Percentiles rank a stretch among this genome's conserved stretches.
Evolutionary conservation across 2,888 invertebrate genomes (phyloP).

Genomic region (Trachelus tabidus): DNA sequence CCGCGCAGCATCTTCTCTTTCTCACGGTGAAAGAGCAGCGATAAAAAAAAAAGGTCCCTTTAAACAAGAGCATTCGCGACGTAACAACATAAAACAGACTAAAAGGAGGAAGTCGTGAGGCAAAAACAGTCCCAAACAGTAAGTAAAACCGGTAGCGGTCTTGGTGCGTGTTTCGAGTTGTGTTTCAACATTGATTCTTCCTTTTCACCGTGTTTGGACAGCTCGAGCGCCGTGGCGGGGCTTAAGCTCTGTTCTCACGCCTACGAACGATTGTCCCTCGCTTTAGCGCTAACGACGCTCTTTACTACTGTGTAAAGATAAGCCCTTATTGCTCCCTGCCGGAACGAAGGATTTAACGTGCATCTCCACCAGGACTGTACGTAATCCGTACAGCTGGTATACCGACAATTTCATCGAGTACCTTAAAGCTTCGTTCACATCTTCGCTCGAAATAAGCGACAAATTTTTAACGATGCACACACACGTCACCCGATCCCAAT

Average conservation of each 20-base stretch:
- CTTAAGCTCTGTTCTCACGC: slow-evolving; percentile 40
- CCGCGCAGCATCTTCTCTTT: background rate
- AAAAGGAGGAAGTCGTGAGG: background rate
- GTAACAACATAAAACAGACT: background rate
- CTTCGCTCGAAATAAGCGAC: background rate
- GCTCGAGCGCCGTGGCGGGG: slow-evolving; percentile 32
- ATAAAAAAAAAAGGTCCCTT: background rate
- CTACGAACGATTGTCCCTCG: slow-evolving; percentile 39
- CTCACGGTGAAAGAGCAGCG: background rate
- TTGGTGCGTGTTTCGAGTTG: slow-evolving; percentile 20
- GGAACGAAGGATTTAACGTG: slow-evolving; percentile 27
- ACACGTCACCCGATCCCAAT: background rate
- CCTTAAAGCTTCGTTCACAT: background rate
- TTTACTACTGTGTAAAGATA: slow-evolving; percentile 54
- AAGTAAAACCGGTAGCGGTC: slow-evolving; percentile 12
- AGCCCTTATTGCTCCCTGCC: slow-evolving; percentile 53
- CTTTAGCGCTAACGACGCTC: slow-evolving; percentile 47
- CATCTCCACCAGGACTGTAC: background rate
- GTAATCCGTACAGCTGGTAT: background rate
- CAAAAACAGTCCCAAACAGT: background rate
- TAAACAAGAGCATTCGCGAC: background rate
- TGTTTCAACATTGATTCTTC: slow-evolving; percentile 25
- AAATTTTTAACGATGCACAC: background rate
- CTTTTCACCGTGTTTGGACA: slow-evolving; percentile 18
- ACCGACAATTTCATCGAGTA: background rate